phyloP scores from a whole-genome alignment of 2,113 vertebrate species.

The Baryphthengus martii region DNA sequence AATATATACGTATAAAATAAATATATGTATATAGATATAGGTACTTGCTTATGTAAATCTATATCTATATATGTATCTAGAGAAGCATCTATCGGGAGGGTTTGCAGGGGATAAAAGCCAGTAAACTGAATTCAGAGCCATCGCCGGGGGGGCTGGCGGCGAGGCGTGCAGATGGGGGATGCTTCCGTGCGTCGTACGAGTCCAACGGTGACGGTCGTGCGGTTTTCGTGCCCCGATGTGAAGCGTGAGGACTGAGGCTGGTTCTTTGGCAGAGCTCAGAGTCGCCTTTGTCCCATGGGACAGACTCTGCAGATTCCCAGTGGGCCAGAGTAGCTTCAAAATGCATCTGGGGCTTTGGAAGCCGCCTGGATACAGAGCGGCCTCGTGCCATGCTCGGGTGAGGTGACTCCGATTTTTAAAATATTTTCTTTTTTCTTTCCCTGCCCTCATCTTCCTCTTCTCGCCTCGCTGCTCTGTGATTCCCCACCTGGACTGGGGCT shows the following conservation, averaged over 20 bases:
- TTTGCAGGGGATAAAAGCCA: constrained; percentile 64
- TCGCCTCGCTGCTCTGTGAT: fast-evolving
- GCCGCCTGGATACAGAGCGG: neutral
- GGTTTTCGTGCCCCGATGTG: neutral
- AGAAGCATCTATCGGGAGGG: constrained; percentile 59
- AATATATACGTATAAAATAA: constrained; percentile 64
- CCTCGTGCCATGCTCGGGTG: neutral
- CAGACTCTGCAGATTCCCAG: neutral
- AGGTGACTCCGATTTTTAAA: neutral
- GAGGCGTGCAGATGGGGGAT: neutral
- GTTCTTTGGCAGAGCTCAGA: neutral
- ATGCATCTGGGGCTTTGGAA: neutral
- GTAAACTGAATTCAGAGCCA: constrained; percentile 54
- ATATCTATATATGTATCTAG: constrained; percentile 72
- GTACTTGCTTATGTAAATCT: constrained; percentile 62
- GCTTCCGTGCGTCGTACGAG: neutral
- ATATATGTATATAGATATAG: constrained; percentile 72
- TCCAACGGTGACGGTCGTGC: neutral
- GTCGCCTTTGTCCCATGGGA: neutral
- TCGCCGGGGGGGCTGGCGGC: neutral
- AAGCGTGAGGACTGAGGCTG: neutral
- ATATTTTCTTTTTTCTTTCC: neutral
- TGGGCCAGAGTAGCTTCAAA: neutral
- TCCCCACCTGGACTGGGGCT: neutral
- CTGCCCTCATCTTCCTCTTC: neutral